Evolutionary conservation across 2,113 vertebrate species (phyloP).

Genomic region (Ailurus styani): DNA sequence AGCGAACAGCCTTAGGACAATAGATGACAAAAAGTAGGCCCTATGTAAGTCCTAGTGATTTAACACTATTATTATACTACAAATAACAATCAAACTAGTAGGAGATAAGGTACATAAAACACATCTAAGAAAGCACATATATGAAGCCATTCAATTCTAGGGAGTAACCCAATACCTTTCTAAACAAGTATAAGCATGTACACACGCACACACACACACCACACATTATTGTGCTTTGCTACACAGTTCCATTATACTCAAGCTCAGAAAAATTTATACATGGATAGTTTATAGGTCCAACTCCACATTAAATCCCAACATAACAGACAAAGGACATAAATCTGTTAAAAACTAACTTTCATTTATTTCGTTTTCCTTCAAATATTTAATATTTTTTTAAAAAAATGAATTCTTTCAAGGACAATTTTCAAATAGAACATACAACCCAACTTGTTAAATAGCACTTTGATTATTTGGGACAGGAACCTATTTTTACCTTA

Average conservation of each 20-base stretch:
- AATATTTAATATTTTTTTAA: neutral
- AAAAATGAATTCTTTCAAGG: neutral
- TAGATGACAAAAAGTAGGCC: neutral
- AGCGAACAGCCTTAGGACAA: neutral
- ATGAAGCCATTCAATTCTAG: neutral
- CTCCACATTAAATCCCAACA: neutral
- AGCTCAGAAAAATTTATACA: neutral
- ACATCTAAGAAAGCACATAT: neutral
- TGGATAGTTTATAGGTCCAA: neutral
- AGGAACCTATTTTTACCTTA: neutral
- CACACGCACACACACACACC: neutral
- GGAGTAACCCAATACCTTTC: neutral
- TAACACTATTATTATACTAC: neutral
- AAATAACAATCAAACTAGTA: neutral
- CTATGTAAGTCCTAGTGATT: neutral
- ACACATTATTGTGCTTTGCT: neutral
- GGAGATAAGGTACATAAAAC: neutral
- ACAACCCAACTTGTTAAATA: neutral
- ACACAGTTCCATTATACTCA: neutral
- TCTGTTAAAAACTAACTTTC: neutral
- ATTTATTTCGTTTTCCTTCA: slow-evolving; percentile 31
- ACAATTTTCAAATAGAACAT: neutral
- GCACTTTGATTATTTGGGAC: neutral
- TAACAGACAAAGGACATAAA: neutral
- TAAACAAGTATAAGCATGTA: neutral